Conservation (phyloP, 2,888 invertebrate genomes). For the Trachelus stipa region DNA sequence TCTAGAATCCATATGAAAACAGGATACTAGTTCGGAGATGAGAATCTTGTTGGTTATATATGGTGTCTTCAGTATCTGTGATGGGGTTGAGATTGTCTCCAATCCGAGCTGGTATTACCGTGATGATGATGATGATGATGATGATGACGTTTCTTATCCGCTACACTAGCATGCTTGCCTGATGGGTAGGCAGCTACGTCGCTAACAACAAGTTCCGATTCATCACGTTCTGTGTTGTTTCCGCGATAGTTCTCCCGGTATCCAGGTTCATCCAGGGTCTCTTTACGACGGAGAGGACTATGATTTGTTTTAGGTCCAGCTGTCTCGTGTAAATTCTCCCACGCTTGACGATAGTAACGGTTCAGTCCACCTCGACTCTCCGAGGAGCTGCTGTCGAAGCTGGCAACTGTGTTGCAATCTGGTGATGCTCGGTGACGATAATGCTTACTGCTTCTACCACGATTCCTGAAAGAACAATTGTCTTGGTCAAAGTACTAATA, state of each 20-base stretch:
- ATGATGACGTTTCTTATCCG: slow-evolving; percentile 76
- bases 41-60: slow-evolving; percentile 37
- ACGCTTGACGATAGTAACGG: slow-evolving; percentile 90
- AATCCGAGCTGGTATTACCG: slow-evolving; percentile 69
- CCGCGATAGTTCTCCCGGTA: slow-evolving; percentile 63
- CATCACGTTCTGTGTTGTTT: slow-evolving; percentile 69
- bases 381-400: slow-evolving; percentile 88
- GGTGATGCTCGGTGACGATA: slow-evolving; percentile 90
- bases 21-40: not conserved
- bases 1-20: not conserved
- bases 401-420: slow-evolving; percentile 91
- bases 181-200: slow-evolving; percentile 69
- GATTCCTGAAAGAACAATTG: slow-evolving; percentile 71
- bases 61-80: slow-evolving; percentile 67
- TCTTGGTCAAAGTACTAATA: not conserved
- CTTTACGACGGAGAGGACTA: slow-evolving; percentile 75
- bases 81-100: slow-evolving; percentile 69
- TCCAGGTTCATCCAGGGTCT: slow-evolving; percentile 77
- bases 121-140: slow-evolving; percentile 82
- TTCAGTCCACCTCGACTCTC: slow-evolving; percentile 86
- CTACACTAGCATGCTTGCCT: slow-evolving; percentile 66
- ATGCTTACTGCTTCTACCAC: slow-evolving; percentile 80
- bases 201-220: slow-evolving; percentile 81
- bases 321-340: slow-evolving; percentile 92
- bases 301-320: slow-evolving; percentile 75